Evolutionary conservation across 2,888 invertebrate genomes (phyloP), one percentile per base, ranked within the genome.

Genomic region (Danaus chrysippus): DNA sequence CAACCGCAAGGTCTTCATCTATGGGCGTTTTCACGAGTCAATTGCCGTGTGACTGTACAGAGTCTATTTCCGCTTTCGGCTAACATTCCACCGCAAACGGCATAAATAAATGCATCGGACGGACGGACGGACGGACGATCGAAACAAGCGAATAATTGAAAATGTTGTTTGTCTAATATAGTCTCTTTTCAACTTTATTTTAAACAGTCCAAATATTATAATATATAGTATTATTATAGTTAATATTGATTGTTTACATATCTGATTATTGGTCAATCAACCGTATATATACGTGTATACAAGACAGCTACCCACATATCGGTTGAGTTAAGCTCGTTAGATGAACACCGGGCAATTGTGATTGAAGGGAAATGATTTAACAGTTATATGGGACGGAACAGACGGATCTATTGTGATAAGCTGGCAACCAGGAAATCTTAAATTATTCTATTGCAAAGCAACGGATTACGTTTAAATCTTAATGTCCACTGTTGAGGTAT

Each of bases 41-140:
- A 80, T 76, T 77, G 77, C 76, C 77, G 74, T 76, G 76, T 75
- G 78, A 79, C 74, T 76, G 73, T 65, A 74, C 70, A 70, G 68
- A 68, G 62, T 75, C 73, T 82, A 82, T 82, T 79, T 77, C 75
- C 76, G 75, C 76, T 79, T 79, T 70, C 73, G 73, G 34, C 49
- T 53, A 56, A 74, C 72, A 73, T 73, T 77, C 73, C 71, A 71
- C 63, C 59, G 54, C 59, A 64, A 65, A 34, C 53, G 56, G 57
- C 44, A 55, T 62, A 59, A 57, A 64, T 64, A 64, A 59, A 64
- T 53, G 54, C 57, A 13, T 3, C 41, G 49, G 15, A 53, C 54
- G 19, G 53, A 43, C 13, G n/a, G n/a, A n/a, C 59, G 53, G 44
- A 56, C 54, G 56, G 46, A 5, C 44, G 49, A 46, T 43, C 55